Conservation (phyloP, 1,140 invertebrate genomes). For the Meteorus sp. region DNA sequence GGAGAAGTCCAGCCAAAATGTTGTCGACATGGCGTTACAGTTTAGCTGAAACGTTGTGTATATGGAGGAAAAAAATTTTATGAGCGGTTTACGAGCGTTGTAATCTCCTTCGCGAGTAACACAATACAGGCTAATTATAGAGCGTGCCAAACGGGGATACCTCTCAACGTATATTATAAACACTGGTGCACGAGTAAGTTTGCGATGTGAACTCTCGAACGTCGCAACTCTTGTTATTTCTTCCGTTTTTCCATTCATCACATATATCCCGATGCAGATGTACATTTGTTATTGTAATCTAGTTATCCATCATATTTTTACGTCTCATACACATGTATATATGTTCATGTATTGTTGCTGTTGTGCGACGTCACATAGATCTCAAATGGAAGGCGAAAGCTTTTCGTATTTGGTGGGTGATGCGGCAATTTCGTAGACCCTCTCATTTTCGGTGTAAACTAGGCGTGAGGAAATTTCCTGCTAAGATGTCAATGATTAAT, state of each 20-base stretch:
- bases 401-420: constrained; percentile 34
- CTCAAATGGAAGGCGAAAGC: constrained; percentile 33
- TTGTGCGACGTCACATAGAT: too few relatives aligned
- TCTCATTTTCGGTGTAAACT: constrained; percentile 55
- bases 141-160: constrained; percentile 38
- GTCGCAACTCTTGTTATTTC: too few relatives aligned
- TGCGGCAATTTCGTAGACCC: constrained; percentile 52
- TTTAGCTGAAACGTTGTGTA: constrained; percentile 2
- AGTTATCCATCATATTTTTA: too few relatives aligned
- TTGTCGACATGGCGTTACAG: constrained; percentile 4
- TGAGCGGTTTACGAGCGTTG: constrained; percentile 48
- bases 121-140: constrained; percentile 57
- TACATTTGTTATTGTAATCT: too few relatives aligned
- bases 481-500: constrained; percentile 59
- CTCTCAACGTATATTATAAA: constrained; percentile 39
- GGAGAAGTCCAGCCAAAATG: constrained; percentile 4
- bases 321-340: too few relatives aligned
- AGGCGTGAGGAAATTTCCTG: constrained; percentile 55
- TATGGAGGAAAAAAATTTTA: constrained; percentile 38
- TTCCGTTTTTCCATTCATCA: too few relatives aligned
- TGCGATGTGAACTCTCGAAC: not conserved
- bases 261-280: too few relatives aligned
- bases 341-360: too few relatives aligned
- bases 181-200: constrained; percentile 12
- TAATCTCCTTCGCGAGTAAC: constrained; percentile 49